Conservation (phyloP, 1,140 invertebrate genomes). For the Pemphigus obesinymphae region DNA sequence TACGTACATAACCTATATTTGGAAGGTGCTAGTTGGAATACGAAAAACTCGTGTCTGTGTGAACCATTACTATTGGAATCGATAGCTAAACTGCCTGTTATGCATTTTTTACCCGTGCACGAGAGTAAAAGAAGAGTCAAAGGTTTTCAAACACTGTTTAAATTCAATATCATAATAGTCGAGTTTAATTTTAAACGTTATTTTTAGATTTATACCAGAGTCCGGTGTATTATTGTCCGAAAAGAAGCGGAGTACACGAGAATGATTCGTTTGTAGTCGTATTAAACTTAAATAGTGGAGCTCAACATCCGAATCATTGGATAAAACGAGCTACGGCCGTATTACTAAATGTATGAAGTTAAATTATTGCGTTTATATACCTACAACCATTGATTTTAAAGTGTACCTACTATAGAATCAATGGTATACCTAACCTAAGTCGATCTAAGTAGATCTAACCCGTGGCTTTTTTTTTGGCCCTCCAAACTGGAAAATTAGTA, state of each 20-base stretch:
- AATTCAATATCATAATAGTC: no score
- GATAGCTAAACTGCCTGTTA: conserved; percentile 73
- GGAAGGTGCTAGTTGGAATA: conserved; percentile 84
- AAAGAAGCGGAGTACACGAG: not conserved
- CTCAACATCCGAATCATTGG: conserved; percentile 70
- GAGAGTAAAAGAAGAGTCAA: conserved; percentile 42
- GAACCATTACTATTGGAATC: conserved; percentile 82
- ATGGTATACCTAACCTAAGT: no score
- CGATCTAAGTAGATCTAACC: no score
- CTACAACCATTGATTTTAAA: no score
- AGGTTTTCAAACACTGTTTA: conserved; percentile 55
- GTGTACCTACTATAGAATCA: no score
- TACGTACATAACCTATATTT: conserved; percentile 69
- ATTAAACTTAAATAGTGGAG: conserved; percentile 59
- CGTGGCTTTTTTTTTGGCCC: no score
- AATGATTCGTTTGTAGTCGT: not conserved
- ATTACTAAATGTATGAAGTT: conserved; percentile 62
- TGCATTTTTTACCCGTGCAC: conserved; percentile 61
- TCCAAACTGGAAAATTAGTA: no score
- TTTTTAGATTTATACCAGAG: not conserved
- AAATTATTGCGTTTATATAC: no score
- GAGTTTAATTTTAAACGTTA: not conserved
- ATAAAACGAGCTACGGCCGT: conserved; percentile 76
- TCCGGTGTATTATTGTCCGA: conserved; percentile 16
- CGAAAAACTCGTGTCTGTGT: conserved; percentile 64